Percentiles rank a stretch among this genome's conserved stretches.
These are phyloP conservation scores for Albula goreensis DNA, from an alignment of 2,113 vertebrate species.

Conservation along the genomic window DNA sequence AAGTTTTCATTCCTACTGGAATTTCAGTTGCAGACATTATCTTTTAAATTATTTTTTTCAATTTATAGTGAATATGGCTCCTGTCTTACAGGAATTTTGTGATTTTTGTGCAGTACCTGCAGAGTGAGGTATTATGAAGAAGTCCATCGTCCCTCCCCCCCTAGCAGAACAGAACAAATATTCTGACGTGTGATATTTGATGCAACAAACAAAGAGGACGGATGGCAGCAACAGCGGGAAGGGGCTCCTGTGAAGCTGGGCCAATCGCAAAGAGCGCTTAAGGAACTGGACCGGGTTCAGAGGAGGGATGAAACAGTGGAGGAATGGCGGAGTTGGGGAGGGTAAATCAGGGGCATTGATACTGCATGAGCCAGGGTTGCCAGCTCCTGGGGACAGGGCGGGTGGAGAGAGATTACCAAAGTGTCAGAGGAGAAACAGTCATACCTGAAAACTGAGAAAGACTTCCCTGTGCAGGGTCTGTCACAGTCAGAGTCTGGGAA, in stretches of 20 bases:
- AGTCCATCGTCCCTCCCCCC: not conserved
- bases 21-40: not conserved
- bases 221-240: not conserved
- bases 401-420: not conserved
- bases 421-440: not conserved
- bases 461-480: not conserved
- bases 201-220: not conserved
- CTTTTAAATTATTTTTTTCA: not conserved
- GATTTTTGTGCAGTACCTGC: not conserved
- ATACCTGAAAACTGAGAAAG: not conserved
- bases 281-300: slow-evolving; percentile 15
- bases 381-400: not conserved
- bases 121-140: not conserved
- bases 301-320: not conserved
- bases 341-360: slow-evolving; percentile 21
- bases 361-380: not conserved
- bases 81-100: not conserved
- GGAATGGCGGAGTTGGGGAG: slow-evolving; percentile 4
- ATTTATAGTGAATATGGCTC: not conserved
- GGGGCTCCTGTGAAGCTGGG: slow-evolving; percentile 11
- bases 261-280: not conserved
- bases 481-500: not conserved
- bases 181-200: not conserved
- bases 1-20: not conserved
- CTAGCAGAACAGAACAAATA: not conserved